These are phyloP conservation scores for Drosophila neutralis DNA, from an alignment of 2,888 invertebrate genomes.

Conservation along the genomic window DNA sequence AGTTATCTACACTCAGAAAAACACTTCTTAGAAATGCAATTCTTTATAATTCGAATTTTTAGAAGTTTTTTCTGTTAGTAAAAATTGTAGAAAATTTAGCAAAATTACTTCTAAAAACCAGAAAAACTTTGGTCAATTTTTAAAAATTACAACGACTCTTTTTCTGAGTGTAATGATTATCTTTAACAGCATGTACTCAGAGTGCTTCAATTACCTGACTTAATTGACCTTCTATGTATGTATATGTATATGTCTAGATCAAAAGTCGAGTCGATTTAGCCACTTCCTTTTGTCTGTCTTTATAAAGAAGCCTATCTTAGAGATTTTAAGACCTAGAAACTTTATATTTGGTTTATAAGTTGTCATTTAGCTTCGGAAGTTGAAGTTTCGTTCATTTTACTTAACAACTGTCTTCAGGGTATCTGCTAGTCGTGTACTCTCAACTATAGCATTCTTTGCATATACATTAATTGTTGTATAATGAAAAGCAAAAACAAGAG, in stretches of 20 bases:
- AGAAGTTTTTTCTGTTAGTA: too few species aligned
- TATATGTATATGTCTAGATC: not conserved
- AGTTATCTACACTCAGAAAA: not conserved
- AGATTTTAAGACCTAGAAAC: too few species aligned
- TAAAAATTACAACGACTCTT: rapidly evolving
- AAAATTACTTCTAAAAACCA: too few species aligned
- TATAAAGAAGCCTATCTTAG: not conserved
- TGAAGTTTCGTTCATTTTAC: not conserved
- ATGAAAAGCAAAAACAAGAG: slow-evolving; percentile 8
- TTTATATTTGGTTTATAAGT: not conserved
- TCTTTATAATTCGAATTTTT: too few species aligned
- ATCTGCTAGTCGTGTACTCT: not conserved
- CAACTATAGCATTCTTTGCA: not conserved
- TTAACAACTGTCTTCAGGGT: not conserved
- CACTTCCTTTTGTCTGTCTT: not conserved
- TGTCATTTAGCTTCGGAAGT: not conserved
- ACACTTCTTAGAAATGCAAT: not conserved
- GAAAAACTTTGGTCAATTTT: not conserved
- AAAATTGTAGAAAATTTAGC: too few species aligned
- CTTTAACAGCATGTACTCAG: not conserved
- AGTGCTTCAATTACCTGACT: not conserved
- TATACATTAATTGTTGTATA: slow-evolving; percentile 19
- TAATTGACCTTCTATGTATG: not conserved
- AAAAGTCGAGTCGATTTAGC: not conserved
- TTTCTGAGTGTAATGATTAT: not conserved